These are phyloP conservation scores for Piprites chloris DNA, from an alignment of 2,113 vertebrate species.

Conservation along the genomic window DNA sequence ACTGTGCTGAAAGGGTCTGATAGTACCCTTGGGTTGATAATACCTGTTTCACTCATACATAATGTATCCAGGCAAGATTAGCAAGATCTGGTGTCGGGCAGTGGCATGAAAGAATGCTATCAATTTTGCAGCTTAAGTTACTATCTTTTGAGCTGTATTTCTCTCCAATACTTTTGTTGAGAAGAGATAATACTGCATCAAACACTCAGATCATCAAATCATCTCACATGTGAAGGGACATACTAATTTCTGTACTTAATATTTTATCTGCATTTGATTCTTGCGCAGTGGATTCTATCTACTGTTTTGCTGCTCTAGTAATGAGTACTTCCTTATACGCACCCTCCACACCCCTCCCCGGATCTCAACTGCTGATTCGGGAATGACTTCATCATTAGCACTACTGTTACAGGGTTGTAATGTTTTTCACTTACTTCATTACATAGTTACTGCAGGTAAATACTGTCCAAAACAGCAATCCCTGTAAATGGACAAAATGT, in stretches of 20 bases:
- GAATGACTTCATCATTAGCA: not conserved
- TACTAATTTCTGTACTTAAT: not conserved
- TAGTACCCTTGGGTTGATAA: not conserved
- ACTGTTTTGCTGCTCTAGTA: not conserved
- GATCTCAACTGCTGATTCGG: not conserved
- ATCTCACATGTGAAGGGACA: not conserved
- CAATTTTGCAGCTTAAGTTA: not conserved
- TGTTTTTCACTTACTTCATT: not conserved
- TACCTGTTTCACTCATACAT: not conserved
- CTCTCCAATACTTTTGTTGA: not conserved
- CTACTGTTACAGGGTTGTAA: not conserved
- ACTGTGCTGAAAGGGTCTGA: not conserved
- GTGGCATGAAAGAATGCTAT: not conserved
- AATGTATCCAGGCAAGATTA: not conserved
- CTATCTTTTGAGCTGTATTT: not conserved
- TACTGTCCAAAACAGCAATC: not conserved
- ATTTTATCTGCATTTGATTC: not conserved
- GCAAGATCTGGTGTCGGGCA: rapidly evolving
- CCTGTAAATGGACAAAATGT: not conserved
- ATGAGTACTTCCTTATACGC: not conserved
- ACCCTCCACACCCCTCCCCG: rapidly evolving
- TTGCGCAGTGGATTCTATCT: not conserved
- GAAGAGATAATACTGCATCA: not conserved
- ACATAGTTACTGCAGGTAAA: not conserved
- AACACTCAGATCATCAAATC: not conserved